A percentile compares a stretch with the other conserved stretches of the same genome.
phyloP scores from a whole-genome alignment of 2,797 vertebrate species.

The Sebastiscus albofasciatus region DNA sequence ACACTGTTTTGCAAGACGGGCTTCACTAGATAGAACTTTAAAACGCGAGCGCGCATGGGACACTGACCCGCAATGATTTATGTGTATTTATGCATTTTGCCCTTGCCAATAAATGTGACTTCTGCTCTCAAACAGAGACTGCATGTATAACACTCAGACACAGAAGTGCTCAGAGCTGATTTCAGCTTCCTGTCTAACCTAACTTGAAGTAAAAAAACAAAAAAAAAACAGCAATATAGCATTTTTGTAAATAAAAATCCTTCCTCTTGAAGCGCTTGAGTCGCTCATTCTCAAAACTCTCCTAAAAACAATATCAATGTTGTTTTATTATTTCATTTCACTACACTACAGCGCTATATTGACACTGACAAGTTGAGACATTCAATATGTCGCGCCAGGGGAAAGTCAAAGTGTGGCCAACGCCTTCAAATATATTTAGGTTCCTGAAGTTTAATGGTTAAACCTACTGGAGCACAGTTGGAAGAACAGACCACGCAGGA shows the following conservation, averaged over 20 bases:
- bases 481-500: background rate
- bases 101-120: too few relatives aligned
- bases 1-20: too few relatives aligned
- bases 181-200: too few relatives aligned
- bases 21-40: too few relatives aligned
- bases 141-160: background rate
- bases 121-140: background rate
- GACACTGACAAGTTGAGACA: too few relatives aligned
- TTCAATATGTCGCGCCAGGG: background rate
- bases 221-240: background rate
- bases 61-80: too few relatives aligned
- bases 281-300: background rate
- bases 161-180: too few relatives aligned
- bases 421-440: background rate
- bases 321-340: background rate
- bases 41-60: too few relatives aligned
- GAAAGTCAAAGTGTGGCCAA: background rate
- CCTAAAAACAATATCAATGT: background rate
- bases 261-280: background rate
- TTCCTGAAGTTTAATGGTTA: background rate
- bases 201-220: too few relatives aligned
- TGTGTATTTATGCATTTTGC: too few relatives aligned
- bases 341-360: too few relatives aligned
- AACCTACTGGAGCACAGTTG: background rate
- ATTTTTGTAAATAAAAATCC: background rate